Evolutionary conservation across 30 jellyfish, hydroid and myxozoan genomes (phyloP).

Genomic region (Aurelia coerulea): DNA sequence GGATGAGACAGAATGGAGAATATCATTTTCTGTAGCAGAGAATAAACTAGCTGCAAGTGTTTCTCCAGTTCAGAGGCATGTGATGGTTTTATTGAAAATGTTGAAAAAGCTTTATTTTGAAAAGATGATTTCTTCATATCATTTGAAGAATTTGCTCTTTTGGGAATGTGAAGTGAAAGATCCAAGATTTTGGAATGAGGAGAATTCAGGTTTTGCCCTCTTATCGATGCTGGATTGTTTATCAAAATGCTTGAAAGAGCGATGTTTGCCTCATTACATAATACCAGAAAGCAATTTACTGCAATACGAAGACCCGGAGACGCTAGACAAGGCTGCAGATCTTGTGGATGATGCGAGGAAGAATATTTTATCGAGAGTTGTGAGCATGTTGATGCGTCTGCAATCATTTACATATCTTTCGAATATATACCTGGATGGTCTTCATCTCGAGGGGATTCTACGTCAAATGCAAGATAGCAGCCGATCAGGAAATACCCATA

Average conservation of each 20-base stretch:
- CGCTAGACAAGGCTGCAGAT: background rate
- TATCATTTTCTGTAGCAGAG: constrained; percentile 54
- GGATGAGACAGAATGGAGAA: constrained; percentile 49
- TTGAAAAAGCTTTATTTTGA: constrained; percentile 33
- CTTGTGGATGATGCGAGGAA: constrained; percentile 25
- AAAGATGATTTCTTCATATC: constrained; percentile 33
- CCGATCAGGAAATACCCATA: background rate
- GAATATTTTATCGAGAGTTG: background rate
- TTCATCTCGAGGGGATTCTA: background rate
- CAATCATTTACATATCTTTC: constrained; percentile 1
- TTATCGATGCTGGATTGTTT: constrained; percentile 24
- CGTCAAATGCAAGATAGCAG: background rate
- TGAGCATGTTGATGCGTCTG: constrained; percentile 16
- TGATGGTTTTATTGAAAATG: constrained; percentile 40
- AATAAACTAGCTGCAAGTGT: constrained; percentile 38
- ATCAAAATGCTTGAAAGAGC: background rate
- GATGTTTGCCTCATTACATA: constrained; percentile 42
- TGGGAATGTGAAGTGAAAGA: constrained; percentile 34
- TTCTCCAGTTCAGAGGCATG: constrained; percentile 55
- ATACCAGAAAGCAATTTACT: constrained; percentile 42
- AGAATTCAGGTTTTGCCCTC: background rate
- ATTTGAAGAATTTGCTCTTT: constrained; percentile 30
- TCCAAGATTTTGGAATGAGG: constrained; percentile 29
- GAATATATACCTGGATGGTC: background rate
- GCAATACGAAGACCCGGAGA: background rate